Percentiles rank a stretch among this genome's conserved stretches.
These are phyloP conservation scores for Drosophila peninsularis DNA, from an alignment of 2,888 invertebrate species.

Conservation along the genomic window DNA sequence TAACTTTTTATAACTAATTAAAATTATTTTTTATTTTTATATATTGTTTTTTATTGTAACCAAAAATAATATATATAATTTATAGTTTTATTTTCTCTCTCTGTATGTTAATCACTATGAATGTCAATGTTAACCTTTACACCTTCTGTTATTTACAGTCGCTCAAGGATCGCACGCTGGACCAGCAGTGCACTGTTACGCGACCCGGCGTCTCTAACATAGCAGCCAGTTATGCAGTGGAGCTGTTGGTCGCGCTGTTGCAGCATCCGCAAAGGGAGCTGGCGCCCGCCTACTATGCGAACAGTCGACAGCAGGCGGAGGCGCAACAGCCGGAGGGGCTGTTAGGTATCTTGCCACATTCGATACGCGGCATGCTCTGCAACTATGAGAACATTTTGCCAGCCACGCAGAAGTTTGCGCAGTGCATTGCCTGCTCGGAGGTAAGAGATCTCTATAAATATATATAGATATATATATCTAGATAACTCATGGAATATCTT, in stretches of 20 bases:
- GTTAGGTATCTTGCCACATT: conserved; percentile 95
- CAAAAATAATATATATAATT: too few relatives aligned
- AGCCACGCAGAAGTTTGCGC: conserved; percentile 92
- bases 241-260: conserved; percentile 92
- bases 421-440: conserved; percentile 96
- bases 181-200: conserved; percentile 99
- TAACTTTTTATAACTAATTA: too few relatives aligned
- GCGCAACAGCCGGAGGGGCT: conserved; percentile 86
- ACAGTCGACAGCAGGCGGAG: conserved; percentile 52
- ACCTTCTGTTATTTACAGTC: conserved; percentile 87
- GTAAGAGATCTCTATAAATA: conserved; percentile 52
- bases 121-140: neutral
- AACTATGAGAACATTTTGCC: conserved; percentile 93
- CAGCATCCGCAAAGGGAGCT: conserved; percentile 91
- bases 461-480: neutral
- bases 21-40: too few relatives aligned
- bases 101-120: too few relatives aligned
- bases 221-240: conserved; percentile 95
- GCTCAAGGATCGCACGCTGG: conserved; percentile 94
- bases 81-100: too few relatives aligned
- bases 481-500: neutral
- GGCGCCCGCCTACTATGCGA: conserved; percentile 88
- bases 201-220: conserved; percentile 96
- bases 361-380: conserved; percentile 95
- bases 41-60: too few relatives aligned